Evolutionary conservation across 2,888 invertebrate species (phyloP).

Genomic region (Chouioia cunea): DNA sequence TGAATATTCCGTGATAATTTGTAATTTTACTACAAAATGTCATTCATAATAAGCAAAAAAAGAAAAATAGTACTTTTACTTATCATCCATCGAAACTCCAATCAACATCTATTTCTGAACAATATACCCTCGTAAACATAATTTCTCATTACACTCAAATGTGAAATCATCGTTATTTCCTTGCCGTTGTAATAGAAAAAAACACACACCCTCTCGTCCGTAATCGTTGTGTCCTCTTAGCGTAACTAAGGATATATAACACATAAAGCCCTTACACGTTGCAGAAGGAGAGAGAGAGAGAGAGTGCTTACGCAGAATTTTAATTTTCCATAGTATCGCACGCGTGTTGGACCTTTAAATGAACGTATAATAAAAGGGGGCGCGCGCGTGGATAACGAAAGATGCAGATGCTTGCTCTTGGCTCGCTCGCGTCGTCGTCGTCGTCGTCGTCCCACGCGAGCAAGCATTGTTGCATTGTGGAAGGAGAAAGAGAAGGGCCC

Average conservation of each 20-base stretch:
- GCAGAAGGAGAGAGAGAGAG: slow-evolving; percentile 8
- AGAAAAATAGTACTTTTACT: too few relatives aligned
- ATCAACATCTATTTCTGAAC: too few relatives aligned
- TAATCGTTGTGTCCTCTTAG: too few relatives aligned
- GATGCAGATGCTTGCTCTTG: slow-evolving; percentile 29
- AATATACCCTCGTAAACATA: too few relatives aligned
- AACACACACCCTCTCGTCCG: too few relatives aligned
- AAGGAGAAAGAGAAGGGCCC: slow-evolving; percentile 15
- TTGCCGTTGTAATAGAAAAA: too few relatives aligned
- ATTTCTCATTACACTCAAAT: too few relatives aligned
- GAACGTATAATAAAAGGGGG: slow-evolving; percentile 2
- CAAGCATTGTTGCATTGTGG: slow-evolving; percentile 48
- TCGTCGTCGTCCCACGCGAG: slow-evolving; percentile 42
- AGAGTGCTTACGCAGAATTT: slow-evolving; percentile 29
- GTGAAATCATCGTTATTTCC: too few relatives aligned
- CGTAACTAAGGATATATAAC: background rate
- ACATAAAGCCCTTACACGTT: background rate
- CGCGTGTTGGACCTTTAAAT: slow-evolving; percentile 12
- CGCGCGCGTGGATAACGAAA: slow-evolving; percentile 18
- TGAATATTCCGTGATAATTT: too few relatives aligned
- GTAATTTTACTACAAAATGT: too few relatives aligned
- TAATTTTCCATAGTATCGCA: slow-evolving; percentile 32
- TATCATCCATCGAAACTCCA: too few relatives aligned
- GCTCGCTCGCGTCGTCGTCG: slow-evolving; percentile 8
- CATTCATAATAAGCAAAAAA: too few relatives aligned